A percentile compares a stretch with the other conserved stretches of the same genome.
phyloP scores from a whole-genome alignment of 2,888 invertebrate genomes.

The Junonia oenone region DNA sequence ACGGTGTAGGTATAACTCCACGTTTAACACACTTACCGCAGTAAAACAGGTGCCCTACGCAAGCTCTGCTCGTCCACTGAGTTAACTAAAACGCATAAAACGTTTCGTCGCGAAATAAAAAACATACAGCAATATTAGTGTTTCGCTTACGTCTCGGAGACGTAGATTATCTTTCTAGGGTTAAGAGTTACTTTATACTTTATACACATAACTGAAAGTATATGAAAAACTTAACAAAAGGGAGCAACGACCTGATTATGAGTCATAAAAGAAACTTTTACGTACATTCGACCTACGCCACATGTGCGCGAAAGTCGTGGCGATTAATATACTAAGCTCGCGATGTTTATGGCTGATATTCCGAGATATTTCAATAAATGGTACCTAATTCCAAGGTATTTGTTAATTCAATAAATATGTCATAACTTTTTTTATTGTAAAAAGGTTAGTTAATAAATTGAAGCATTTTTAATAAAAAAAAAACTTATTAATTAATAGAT shows the following conservation, averaged over 20 bases:
- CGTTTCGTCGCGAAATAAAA: too few relatives aligned
- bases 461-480: too few relatives aligned
- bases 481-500: too few relatives aligned
- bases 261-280: constrained; percentile 12
- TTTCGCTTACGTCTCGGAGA: too few relatives aligned
- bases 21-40: too few relatives aligned
- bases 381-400: too few relatives aligned
- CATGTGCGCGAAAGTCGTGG: constrained; percentile 2
- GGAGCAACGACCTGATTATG: constrained; percentile 7
- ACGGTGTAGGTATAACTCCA: too few relatives aligned
- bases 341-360: not conserved
- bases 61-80: too few relatives aligned
- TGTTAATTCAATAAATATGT: not conserved
- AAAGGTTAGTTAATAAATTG: too few relatives aligned
- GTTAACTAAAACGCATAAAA: not conserved
- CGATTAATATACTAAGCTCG: not conserved
- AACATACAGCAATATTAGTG: too few relatives aligned
- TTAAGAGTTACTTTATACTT: not conserved
- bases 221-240: constrained; percentile 6
- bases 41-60: too few relatives aligned
- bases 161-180: not conserved
- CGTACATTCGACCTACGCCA: constrained; percentile 6
- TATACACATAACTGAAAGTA: not conserved
- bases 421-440: too few relatives aligned
- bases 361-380: not conserved